Percentiles rank a stretch among this genome's conserved stretches.
Evolutionary conservation across 1,140 invertebrate species (phyloP).

Genomic region (Aphis gossypii): DNA sequence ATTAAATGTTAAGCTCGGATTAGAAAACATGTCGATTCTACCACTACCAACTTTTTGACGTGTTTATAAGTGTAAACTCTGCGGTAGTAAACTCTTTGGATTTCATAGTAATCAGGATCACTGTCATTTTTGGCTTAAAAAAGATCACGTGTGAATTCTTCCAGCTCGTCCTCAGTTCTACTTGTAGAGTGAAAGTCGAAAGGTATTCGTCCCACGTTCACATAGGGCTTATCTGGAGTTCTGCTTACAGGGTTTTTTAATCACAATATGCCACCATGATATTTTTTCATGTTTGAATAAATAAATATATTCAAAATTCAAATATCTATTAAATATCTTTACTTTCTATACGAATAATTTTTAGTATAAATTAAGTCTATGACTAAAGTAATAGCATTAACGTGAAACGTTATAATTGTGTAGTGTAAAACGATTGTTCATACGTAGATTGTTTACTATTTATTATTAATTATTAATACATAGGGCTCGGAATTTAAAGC

Average conservation of each 20-base stretch:
- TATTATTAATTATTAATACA: not conserved
- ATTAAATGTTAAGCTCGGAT: not conserved
- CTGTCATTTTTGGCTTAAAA: not conserved
- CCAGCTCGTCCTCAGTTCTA: not conserved
- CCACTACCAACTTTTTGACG: not conserved
- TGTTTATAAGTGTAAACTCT: not conserved
- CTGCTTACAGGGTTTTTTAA: too few relatives aligned
- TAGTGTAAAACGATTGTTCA: not conserved
- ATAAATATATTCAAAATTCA: too few relatives aligned
- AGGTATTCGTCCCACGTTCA: not conserved
- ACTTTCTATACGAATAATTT: too few relatives aligned
- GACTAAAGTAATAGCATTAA: too few relatives aligned
- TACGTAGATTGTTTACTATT: not conserved
- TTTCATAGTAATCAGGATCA: not conserved
- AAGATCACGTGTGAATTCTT: not conserved
- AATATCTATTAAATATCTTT: too few relatives aligned
- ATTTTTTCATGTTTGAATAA: too few relatives aligned
- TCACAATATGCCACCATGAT: too few relatives aligned
- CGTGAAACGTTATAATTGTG: not conserved
- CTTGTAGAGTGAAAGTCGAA: not conserved
- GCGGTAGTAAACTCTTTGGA: not conserved
- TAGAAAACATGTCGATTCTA: not conserved
- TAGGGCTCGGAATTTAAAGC: too few relatives aligned
- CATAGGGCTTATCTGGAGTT: not conserved
- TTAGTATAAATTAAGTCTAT: too few relatives aligned